A percentile compares a stretch with the other conserved stretches of the same genome.
These are phyloP conservation scores for Rotaria socialis DNA, from an alignment of 2,888 invertebrate species.

Conservation along the genomic window DNA sequence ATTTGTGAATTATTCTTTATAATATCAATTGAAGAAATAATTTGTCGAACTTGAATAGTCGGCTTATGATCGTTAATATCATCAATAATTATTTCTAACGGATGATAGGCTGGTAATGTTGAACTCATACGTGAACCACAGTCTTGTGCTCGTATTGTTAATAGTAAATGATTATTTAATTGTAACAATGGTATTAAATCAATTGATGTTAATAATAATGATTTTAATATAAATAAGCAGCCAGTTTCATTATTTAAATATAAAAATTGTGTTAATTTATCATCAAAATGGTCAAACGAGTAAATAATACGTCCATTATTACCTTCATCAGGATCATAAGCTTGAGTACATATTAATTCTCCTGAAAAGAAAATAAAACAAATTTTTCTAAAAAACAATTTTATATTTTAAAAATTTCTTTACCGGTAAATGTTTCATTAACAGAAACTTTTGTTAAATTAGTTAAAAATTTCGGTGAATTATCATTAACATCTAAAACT, in stretches of 20 bases:
- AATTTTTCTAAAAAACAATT: neutral
- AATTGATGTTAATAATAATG: conserved; percentile 27
- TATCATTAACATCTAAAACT: conserved; percentile 33
- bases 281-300: conserved; percentile 31
- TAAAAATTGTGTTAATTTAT: neutral
- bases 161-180: conserved; percentile 22
- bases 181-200: conserved; percentile 26
- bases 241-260: conserved; percentile 12
- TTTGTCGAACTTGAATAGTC: conserved; percentile 9
- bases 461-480: conserved; percentile 10
- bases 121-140: conserved; percentile 36
- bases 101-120: conserved; percentile 1
- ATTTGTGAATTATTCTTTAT: conserved; percentile 19
- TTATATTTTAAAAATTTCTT: neutral
- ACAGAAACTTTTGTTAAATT: neutral
- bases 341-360: neutral
- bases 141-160: conserved; percentile 15
- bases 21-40: neutral
- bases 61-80: conserved; percentile 32
- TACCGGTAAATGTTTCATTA: conserved; percentile 27
- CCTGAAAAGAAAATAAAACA: neutral
- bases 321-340: conserved; percentile 36
- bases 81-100: neutral
- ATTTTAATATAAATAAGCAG: neutral
- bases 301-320: conserved; percentile 19